Percentiles rank a stretch among this genome's conserved stretches.
These are phyloP conservation scores for Myotis pilosus DNA, from an alignment of 2,797 vertebrate species.

Conservation along the genomic window DNA sequence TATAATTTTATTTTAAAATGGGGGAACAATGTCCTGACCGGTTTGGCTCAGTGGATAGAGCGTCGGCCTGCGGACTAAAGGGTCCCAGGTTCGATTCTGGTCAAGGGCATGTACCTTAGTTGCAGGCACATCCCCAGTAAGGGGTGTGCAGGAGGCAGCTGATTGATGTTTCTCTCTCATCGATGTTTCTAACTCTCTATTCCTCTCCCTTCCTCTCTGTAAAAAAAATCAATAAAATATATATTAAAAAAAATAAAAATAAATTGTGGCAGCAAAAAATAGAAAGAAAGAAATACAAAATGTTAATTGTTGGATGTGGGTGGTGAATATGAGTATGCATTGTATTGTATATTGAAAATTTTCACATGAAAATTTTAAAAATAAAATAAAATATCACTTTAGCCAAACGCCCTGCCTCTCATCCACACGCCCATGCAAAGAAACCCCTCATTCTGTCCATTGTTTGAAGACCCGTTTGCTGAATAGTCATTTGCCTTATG, in stretches of 20 bases:
- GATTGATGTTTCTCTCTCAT: too few relatives aligned
- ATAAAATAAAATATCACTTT: neutral
- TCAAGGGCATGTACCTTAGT: too few relatives aligned
- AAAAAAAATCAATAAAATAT: too few relatives aligned
- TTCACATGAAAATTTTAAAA: neutral
- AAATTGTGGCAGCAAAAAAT: neutral
- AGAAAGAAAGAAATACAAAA: neutral
- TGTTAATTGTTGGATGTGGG: neutral
- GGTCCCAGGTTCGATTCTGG: too few relatives aligned
- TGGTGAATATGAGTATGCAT: neutral
- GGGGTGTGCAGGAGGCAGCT: too few relatives aligned
- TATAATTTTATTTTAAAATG: conserved; percentile 25
- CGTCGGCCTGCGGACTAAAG: too few relatives aligned
- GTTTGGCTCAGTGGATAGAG: too few relatives aligned
- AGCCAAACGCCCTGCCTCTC: neutral
- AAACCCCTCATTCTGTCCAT: neutral
- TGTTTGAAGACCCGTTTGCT: neutral
- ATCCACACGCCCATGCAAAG: neutral
- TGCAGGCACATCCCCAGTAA: too few relatives aligned
- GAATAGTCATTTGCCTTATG: neutral
- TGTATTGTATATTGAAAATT: neutral
- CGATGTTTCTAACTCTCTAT: too few relatives aligned
- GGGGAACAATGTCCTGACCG: neutral
- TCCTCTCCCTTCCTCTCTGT: too few relatives aligned
- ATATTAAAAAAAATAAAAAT: too few relatives aligned